These are phyloP conservation scores for Agapornis roseicollis DNA, from an alignment of 2,113 vertebrate species.

Conservation along the genomic window DNA sequence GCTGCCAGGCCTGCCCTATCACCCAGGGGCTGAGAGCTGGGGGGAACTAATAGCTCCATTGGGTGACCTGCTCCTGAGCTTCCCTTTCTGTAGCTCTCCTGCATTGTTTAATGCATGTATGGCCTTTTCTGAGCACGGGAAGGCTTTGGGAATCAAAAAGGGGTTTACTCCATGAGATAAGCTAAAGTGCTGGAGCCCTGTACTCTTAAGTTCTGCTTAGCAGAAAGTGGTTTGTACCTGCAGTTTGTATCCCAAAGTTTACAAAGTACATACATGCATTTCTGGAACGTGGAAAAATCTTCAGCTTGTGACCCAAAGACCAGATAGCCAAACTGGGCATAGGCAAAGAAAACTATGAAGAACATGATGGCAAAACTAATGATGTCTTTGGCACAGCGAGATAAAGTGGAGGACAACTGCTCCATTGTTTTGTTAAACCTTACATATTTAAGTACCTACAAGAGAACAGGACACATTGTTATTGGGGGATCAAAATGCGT, in stretches of 20 bases:
- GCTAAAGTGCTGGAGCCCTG: neutral
- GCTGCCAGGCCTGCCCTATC: neutral
- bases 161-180: neutral
- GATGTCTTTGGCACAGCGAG: constrained; percentile 74
- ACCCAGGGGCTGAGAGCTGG: neutral
- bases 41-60: neutral
- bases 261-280: constrained; percentile 72
- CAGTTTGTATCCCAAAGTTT: neutral
- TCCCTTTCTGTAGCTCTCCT: neutral
- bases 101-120: neutral
- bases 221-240: neutral
- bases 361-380: constrained; percentile 76
- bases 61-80: neutral
- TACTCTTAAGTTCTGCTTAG: neutral
- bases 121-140: neutral
- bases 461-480: constrained; percentile 15
- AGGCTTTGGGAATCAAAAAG: neutral
- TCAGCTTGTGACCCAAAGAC: constrained; percentile 73
- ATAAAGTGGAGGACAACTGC: constrained; percentile 72
- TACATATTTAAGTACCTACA: constrained; percentile 76
- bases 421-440: constrained; percentile 75
- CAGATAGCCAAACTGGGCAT: constrained; percentile 74
- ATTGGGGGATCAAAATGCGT: neutral
- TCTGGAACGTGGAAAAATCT: constrained; percentile 74
- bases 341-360: constrained; percentile 78